Evolutionary conservation across 2,113 vertebrate genomes (phyloP).

Genomic region (Datnioides undecimradiatus): DNA sequence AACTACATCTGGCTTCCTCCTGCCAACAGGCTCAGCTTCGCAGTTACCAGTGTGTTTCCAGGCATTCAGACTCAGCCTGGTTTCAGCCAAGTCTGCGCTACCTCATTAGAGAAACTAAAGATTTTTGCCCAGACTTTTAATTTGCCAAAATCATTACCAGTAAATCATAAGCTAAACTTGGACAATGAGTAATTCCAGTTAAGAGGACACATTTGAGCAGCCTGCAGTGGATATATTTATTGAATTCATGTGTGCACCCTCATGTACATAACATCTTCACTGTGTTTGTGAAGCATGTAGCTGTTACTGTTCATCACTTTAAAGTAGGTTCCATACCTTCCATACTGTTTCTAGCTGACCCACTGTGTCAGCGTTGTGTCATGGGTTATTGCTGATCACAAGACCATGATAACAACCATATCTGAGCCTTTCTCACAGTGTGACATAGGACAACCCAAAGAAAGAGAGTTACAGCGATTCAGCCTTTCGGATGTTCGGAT

Average conservation of each 20-base stretch:
- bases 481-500: too few relatives aligned
- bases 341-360: too few relatives aligned
- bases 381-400: too few relatives aligned
- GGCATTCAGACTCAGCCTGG: constrained; percentile 19
- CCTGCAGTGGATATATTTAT: neutral
- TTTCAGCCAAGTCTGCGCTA: constrained; percentile 23
- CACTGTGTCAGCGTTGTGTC: too few relatives aligned
- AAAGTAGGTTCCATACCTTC: too few relatives aligned
- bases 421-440: too few relatives aligned
- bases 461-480: too few relatives aligned
- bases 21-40: constrained; percentile 35
- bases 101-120: constrained; percentile 28
- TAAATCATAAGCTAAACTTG: constrained; percentile 25
- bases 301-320: constrained; percentile 26
- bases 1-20: constrained; percentile 28
- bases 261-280: neutral
- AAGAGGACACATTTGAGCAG: constrained; percentile 17
- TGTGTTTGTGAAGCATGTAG: constrained; percentile 14
- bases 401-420: too few relatives aligned
- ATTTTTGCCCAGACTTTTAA: constrained; percentile 8
- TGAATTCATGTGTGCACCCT: neutral
- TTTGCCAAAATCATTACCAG: constrained; percentile 25
- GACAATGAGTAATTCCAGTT: constrained; percentile 19
- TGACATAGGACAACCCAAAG: too few relatives aligned
- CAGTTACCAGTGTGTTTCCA: constrained; percentile 32